These are phyloP conservation scores for Anguilla anguilla DNA, from an alignment of 2,797 vertebrate species.

Conservation along the genomic window DNA sequence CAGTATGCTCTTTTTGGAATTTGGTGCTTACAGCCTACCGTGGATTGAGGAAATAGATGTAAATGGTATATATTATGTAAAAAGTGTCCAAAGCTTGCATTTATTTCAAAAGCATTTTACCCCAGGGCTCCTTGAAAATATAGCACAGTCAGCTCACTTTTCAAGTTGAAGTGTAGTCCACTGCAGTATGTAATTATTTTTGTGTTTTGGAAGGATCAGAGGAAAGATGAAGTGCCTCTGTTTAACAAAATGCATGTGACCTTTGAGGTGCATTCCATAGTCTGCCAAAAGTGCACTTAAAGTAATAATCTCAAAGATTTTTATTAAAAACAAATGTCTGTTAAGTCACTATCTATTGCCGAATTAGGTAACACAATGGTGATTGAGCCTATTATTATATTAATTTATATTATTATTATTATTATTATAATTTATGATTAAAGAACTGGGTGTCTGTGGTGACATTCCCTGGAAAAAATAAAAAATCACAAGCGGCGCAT, in stretches of 20 bases:
- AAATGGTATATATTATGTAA: background rate
- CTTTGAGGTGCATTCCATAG: background rate
- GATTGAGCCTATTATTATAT: too few species aligned
- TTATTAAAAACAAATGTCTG: too few species aligned
- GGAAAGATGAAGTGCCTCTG: background rate
- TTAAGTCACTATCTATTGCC: too few species aligned
- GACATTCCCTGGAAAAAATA: too few species aligned
- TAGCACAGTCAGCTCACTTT: background rate
- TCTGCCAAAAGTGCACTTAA: background rate
- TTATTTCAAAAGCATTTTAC: background rate
- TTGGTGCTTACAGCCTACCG: background rate
- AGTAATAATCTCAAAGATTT: too few species aligned
- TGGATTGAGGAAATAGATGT: background rate
- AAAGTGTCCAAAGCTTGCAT: background rate
- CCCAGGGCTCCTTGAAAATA: background rate
- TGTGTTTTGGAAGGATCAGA: background rate
- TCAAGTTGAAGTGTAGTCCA: background rate
- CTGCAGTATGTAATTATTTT: background rate
- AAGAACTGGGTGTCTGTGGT: too few species aligned
- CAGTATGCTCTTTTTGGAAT: background rate
- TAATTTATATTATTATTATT: too few species aligned
- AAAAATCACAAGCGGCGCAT: too few species aligned
- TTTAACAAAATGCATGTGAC: background rate
- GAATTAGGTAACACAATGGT: too few species aligned
- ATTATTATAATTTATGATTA: too few species aligned